These are phyloP conservation scores for Achatina immaculata DNA, from an alignment of 1,140 invertebrate genomes.

Conservation along the genomic window DNA sequence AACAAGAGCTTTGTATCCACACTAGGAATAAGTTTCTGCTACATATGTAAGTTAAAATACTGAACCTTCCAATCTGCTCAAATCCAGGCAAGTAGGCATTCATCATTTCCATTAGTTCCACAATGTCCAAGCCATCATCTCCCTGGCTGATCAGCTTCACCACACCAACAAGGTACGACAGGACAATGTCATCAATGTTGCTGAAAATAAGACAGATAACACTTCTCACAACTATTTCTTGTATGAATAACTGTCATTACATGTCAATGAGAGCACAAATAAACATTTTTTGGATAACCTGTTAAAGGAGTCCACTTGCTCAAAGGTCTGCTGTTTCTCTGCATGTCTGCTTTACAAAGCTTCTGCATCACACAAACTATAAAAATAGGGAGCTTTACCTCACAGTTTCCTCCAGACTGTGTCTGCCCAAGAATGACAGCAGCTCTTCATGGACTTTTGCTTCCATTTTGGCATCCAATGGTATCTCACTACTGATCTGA, in stretches of 20 bases:
- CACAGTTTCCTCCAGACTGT: slow-evolving; percentile 13
- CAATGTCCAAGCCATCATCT: slow-evolving; percentile 32
- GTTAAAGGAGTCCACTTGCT: no score
- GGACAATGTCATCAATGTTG: slow-evolving; percentile 38
- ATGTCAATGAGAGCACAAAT: no score
- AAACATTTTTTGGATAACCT: no score
- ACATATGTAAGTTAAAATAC: no score
- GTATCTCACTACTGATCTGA: neutral
- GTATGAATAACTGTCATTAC: no score
- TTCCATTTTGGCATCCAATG: slow-evolving; percentile 27
- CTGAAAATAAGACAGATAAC: neutral
- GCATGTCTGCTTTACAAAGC: no score
- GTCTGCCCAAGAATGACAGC: slow-evolving; percentile 12
- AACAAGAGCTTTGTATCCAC: no score
- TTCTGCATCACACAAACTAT: no score
- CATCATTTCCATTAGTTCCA: slow-evolving; percentile 39
- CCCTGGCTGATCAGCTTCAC: slow-evolving; percentile 30
- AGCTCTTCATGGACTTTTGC: slow-evolving; percentile 30
- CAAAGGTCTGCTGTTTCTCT: no score
- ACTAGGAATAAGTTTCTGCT: no score
- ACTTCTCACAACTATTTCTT: neutral
- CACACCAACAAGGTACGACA: slow-evolving; percentile 32
- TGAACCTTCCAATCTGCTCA: slow-evolving; percentile 34
- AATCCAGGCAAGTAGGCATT: slow-evolving; percentile 37
- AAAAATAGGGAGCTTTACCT: neutral